Percentiles rank a stretch among this genome's conserved stretches.
Conservation (phyloP, 2,797 vertebrate species). For the Schizothorax lantsangensis region DNA sequence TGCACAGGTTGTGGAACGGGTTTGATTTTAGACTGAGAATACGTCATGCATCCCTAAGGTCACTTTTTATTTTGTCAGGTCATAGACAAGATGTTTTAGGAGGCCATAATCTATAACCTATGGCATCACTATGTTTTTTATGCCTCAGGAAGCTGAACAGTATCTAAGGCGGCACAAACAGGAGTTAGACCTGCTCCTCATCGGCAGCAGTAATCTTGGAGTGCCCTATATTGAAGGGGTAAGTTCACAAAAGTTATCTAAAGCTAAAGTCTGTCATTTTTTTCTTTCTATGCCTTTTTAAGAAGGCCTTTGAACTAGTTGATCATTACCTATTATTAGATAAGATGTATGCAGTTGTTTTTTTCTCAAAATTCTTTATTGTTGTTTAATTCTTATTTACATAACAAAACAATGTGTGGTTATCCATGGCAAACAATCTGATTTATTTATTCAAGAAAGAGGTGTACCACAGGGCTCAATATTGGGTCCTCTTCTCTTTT, state of each 20-base stretch:
- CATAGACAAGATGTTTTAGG: neutral
- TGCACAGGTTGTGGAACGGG: neutral
- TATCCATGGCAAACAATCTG: neutral
- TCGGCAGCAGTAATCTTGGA: conserved; percentile 84
- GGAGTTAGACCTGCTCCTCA: conserved; percentile 87
- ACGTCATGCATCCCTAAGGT: neutral
- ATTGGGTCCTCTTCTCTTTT: neutral
- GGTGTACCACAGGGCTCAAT: neutral
- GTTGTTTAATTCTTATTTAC: no score
- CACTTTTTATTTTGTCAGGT: neutral
- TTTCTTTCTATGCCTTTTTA: neutral
- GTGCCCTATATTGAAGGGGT: conserved; percentile 89
- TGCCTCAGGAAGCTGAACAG: conserved; percentile 77
- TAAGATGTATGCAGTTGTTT: neutral
- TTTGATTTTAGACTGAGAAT: neutral
- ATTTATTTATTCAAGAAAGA: neutral
- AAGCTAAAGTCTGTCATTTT: neutral
- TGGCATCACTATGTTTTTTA: conserved; percentile 3
- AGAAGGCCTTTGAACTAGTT: neutral
- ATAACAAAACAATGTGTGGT: neutral
- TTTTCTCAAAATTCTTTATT: neutral
- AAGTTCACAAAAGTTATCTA: conserved; percentile 56
- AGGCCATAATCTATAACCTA: neutral
- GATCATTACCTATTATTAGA: no score
- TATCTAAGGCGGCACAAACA: conserved; percentile 87